Conservation (phyloP, 2,888 invertebrate species). For the Dyspetes luteomarginatus region DNA sequence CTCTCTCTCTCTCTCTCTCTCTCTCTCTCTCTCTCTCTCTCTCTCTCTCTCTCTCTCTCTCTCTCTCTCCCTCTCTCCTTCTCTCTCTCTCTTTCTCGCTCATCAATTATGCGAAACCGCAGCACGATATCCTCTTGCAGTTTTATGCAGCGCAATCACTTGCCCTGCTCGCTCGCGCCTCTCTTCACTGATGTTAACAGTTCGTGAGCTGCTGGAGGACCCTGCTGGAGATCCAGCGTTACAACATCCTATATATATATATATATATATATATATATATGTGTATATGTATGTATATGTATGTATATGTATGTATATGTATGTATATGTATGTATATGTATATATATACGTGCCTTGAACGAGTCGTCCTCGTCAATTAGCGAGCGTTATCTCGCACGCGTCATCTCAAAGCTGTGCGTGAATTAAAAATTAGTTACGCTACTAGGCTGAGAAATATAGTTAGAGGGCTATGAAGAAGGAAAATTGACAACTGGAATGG, state of each 20-base stretch:
- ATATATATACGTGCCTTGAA: not conserved
- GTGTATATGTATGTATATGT: not conserved
- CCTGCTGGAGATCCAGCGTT: not conserved
- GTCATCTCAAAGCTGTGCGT: conserved; percentile 50
- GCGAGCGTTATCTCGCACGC: conserved; percentile 57
- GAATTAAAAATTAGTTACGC: conserved; percentile 42
- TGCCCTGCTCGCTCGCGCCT: not conserved
- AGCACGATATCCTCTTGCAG: conserved; percentile 37
- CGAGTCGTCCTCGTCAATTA: conserved; percentile 58
- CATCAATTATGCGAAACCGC: conserved; percentile 54
- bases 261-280: not conserved
- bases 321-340: not conserved
- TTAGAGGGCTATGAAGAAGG: not conserved
- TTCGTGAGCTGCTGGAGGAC: conserved; percentile 1
- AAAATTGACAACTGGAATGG: not conserved
- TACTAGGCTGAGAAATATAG: conserved; percentile 3
- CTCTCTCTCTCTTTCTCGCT: conserved; percentile 10
- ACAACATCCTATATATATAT: not conserved
- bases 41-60: not conserved
- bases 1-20: not conserved
- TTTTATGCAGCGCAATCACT: conserved; percentile 26
- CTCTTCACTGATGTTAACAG: not conserved
- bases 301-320: too few relatives aligned
- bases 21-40: not conserved
- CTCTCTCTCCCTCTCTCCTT: not conserved